Base-by-base conservation (phyloP, 2,113 vertebrate genomes). In the Pseudopodoces humilis region DNA sequence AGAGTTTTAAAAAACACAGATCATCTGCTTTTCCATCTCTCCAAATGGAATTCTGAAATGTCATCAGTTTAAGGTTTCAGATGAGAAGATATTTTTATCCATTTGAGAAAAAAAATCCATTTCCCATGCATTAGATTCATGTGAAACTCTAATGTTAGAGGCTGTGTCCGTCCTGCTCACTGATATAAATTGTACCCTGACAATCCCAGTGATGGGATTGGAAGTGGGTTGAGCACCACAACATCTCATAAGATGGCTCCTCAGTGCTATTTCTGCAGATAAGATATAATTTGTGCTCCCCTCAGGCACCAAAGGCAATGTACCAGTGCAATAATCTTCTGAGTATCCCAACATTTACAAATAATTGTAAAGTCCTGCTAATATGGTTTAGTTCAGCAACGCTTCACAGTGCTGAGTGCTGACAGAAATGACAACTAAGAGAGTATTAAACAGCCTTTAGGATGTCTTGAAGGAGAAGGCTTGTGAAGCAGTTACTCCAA, bases 341-440 rank as follows among this genome's bases (percentile, higher is more conserved):
- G 85, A 90, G 90, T 46, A 93, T 78, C 85, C 80, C 88, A 92
- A 78, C 60, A 93, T 90, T 96, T 96, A 97, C 93, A 90, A 95
- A 94, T 94, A 95, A 96, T 95, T 92, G 64, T 95, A 94, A 97
- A 95, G 90, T 88, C 37, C 92, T 93, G 75, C 64, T 96, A 94
- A 92, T 95, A 75, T 77, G 94, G 85, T 96, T 96, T 94, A 95
- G 92, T 90, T 90, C 90, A 94, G 90, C 79, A 95, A 27, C 87
- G 92, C 93, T 77, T 94, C 90, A 90, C 64, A 81, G 85, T 17
- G 39, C 64, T 77, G 85, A 93, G 75, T 59, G 64, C 87, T 95
- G 92, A 88, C 67, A 88, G 87, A 95, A 88, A 91, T 67, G 59
- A 52, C 88, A 81, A 33, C 71, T 63, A 62, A 71, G 68, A 75